Conservation (phyloP, 2,888 invertebrate genomes). For the Hecatera dysodea region DNA sequence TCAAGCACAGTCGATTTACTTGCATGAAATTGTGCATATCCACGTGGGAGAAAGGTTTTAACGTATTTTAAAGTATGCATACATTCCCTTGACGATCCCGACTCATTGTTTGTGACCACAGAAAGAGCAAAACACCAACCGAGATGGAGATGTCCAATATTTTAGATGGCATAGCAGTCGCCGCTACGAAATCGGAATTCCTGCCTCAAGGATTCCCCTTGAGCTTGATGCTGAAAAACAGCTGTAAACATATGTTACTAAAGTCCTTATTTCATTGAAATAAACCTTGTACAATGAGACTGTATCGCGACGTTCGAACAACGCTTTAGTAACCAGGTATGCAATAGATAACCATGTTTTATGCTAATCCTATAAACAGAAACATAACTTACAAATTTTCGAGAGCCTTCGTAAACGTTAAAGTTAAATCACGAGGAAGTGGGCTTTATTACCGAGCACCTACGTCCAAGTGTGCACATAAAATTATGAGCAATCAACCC, state of each 20-base stretch:
- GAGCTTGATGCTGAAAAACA: constrained; percentile 70
- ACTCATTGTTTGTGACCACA: constrained; percentile 89
- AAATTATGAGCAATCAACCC: constrained; percentile 89
- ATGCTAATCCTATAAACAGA: constrained; percentile 87
- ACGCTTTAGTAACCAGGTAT: constrained; percentile 88
- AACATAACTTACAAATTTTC: constrained; percentile 88
- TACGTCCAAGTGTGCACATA: constrained; percentile 74
- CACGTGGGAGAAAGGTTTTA: constrained; percentile 80
- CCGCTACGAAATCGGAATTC: constrained; percentile 89
- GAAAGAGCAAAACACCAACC: constrained; percentile 88
- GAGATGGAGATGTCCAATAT: constrained; percentile 91
- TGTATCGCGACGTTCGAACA: constrained; percentile 84
- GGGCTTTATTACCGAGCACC: constrained; percentile 76
- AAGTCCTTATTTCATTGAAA: constrained; percentile 77
- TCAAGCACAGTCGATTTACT: constrained; percentile 53
- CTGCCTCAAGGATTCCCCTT: constrained; percentile 82
- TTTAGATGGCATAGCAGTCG: constrained; percentile 91
- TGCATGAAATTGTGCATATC: constrained; percentile 72
- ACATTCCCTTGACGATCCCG: constrained; percentile 88
- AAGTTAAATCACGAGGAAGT: constrained; percentile 75
- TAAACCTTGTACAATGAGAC: constrained; percentile 75
- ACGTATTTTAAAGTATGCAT: constrained; percentile 87
- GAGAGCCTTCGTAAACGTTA: constrained; percentile 76
- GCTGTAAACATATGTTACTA: constrained; percentile 76
- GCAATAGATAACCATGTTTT: constrained; percentile 89